Evolutionary conservation across 2,888 invertebrate species (phyloP), one percentile per base, ranked within the genome.

Genomic region (Aricia artaxerxes): DNA sequence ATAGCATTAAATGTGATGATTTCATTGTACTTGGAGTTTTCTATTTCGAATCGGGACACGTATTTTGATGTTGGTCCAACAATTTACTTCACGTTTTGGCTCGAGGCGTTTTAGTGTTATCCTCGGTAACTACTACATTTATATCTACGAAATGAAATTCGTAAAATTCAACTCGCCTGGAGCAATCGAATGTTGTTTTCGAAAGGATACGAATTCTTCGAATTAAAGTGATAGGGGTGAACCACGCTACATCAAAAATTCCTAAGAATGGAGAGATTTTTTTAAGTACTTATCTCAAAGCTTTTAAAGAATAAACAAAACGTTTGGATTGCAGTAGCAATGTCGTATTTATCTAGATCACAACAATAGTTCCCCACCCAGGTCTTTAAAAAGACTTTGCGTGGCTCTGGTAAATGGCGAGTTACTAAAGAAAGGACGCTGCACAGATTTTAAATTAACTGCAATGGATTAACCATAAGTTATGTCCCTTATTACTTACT

Each of bases 21-120:
- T 57, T 76, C 76, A 76, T 76, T 76, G 53, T 76, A 35, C 78
- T 73, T 44, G 73, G 61, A 83, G 85, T 86, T 86, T 85, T 88
- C 85, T 87, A 87, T 85, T 69, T 69, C 69, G 69, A 69, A 38
- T 69, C 38, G 5, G 35, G 69, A 69, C 69, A 38, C 69, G 69
- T 69, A 35, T 69, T 69, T 69, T 69, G 69, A 69, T 69, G 35
- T 38, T 69, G 69, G 69, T 69, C 35, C 69, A 69, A 69, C 35
- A 69, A 69, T 69, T 69, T 38, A 69, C 35, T 69, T 69, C 69
- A 69, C 69, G 69, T 69, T 69, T 69, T 69, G 69, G 35, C 69
- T 69, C 35, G 35, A 38, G 69, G 69, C 35, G 69, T 13, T 69
- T 69, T 69, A 13, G 69, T 35, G 69, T 1, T 35, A 35, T 35